A percentile compares a stretch with the other conserved stretches of the same genome.
Evolutionary conservation across 2,797 vertebrate species (phyloP).

Genomic region (Chaunax sp.): DNA sequence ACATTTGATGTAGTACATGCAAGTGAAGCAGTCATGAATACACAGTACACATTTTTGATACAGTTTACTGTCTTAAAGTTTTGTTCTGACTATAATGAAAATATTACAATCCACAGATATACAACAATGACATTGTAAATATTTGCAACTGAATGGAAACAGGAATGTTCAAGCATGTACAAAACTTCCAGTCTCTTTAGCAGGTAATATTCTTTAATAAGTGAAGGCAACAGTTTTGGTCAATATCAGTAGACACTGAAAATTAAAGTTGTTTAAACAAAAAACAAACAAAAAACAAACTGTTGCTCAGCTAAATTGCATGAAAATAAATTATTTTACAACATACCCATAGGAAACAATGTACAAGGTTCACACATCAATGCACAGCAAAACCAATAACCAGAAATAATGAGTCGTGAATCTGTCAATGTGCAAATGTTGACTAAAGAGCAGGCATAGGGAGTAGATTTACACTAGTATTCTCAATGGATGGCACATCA

Average conservation of each 20-base stretch:
- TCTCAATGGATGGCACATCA: slow-evolving; percentile 78
- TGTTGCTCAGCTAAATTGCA: slow-evolving; percentile 88
- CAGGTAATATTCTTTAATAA: slow-evolving; percentile 70
- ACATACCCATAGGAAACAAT: slow-evolving; percentile 93
- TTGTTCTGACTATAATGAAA: slow-evolving; percentile 52
- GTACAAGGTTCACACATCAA: slow-evolving; percentile 90
- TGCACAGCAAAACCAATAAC: slow-evolving; percentile 66
- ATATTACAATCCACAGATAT: slow-evolving; percentile 55
- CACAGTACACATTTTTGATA: slow-evolving; percentile 20
- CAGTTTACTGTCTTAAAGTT: slow-evolving; percentile 59
- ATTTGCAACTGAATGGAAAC: slow-evolving; percentile 51
- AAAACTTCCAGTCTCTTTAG: slow-evolving; percentile 50
- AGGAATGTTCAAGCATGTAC: slow-evolving; percentile 63
- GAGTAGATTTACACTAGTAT: slow-evolving; percentile 30
- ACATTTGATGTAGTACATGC: no score
- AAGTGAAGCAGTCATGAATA: background rate
- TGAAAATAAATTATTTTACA: slow-evolving; percentile 90
- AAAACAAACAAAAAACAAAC: slow-evolving; percentile 72
- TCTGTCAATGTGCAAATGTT: slow-evolving; percentile 33
- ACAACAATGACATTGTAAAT: slow-evolving; percentile 40
- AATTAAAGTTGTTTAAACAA: slow-evolving; percentile 79
- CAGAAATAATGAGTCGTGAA: slow-evolving; percentile 39
- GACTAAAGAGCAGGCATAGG: slow-evolving; percentile 33
- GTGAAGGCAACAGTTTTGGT: slow-evolving; percentile 89
- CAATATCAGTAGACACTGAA: slow-evolving; percentile 82